Evolutionary conservation across 2,113 vertebrate species (phyloP).

Genomic region (Leptosomus discolor): DNA sequence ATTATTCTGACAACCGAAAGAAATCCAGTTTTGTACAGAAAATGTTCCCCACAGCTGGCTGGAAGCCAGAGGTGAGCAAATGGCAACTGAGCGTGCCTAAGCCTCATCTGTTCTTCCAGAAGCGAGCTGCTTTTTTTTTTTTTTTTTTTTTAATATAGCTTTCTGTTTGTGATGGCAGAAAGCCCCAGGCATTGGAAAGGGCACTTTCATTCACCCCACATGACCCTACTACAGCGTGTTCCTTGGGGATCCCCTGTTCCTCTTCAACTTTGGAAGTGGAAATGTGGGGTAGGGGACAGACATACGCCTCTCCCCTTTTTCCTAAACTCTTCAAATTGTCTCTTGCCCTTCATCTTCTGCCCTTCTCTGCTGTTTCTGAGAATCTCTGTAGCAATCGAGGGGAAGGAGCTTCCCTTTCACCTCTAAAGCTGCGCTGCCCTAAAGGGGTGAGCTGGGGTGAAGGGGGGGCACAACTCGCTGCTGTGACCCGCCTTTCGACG

Average conservation of each 20-base stretch:
- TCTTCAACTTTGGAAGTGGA: not conserved
- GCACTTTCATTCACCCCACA: not conserved
- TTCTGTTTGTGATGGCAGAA: not conserved
- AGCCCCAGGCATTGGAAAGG: not conserved
- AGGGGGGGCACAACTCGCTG: rapidly evolving
- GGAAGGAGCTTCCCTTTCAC: not conserved
- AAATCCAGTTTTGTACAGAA: constrained; percentile 11
- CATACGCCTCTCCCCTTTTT: not conserved
- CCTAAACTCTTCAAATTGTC: not conserved
- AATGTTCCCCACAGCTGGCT: not conserved
- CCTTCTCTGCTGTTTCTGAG: not conserved
- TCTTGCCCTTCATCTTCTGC: not conserved
- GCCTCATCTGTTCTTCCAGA: constrained; percentile 33
- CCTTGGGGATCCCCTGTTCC: not conserved
- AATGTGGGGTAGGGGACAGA: not conserved
- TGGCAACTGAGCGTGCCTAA: not conserved
- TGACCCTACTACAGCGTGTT: not conserved
- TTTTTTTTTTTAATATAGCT: not conserved
- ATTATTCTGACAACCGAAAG: constrained; percentile 46
- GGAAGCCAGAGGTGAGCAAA: constrained; percentile 19
- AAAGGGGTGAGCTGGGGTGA: not conserved
- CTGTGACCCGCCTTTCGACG: not conserved
- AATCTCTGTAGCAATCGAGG: not conserved
- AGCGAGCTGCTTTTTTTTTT: not conserved
- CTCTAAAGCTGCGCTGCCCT: not conserved